phyloP scores from a whole-genome alignment of 2,888 invertebrate genomes.

The Agriopis leucophaearia region DNA sequence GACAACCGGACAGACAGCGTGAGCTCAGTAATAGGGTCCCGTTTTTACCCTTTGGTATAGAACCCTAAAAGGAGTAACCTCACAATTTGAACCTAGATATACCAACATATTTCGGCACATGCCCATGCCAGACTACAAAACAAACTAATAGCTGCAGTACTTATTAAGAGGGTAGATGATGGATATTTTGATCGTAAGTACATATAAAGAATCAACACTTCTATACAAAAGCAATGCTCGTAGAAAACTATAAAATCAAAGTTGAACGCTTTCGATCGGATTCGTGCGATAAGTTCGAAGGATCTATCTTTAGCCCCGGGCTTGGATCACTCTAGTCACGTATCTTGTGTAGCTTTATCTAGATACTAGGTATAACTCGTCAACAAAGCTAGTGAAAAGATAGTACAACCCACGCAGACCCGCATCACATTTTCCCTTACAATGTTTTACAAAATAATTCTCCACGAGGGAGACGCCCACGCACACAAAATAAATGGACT shows the following conservation, averaged over 20 bases:
- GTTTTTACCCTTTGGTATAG: no score
- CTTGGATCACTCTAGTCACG: conserved; percentile 29
- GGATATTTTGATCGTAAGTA: not conserved
- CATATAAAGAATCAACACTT: not conserved
- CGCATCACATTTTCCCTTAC: no score
- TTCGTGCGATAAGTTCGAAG: conserved; percentile 54
- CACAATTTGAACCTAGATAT: no score
- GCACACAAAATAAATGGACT: no score
- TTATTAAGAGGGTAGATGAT: not conserved
- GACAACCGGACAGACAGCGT: no score
- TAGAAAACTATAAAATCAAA: conserved; percentile 59
- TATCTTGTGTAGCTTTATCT: conserved; percentile 20
- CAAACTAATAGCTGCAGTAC: no score
- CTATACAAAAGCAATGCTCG: conserved; percentile 28
- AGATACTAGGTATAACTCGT: conserved; percentile 2
- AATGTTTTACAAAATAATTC: no score
- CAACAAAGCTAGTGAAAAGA: not conserved
- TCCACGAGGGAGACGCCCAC: no score
- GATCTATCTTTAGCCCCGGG: conserved; percentile 50
- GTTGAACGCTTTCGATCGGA: conserved; percentile 54
- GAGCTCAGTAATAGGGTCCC: no score
- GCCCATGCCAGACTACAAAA: no score
- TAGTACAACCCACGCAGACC: not conserved
- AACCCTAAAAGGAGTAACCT: no score
- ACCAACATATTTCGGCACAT: no score